Conservation (phyloP, 2,888 invertebrate genomes). For the Vanessa cardui region DNA sequence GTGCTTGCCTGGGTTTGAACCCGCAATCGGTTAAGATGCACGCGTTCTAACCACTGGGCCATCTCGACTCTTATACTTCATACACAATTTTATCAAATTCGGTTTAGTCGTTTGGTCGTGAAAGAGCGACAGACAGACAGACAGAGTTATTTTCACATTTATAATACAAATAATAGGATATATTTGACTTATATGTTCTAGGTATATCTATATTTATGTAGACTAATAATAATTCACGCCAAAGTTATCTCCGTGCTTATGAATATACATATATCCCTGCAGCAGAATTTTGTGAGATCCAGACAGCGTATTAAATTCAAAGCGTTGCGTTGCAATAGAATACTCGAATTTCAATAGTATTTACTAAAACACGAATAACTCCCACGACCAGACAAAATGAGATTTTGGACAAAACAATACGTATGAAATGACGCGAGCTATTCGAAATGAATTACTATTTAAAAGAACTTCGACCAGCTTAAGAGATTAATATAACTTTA, state of each 20-base stretch:
- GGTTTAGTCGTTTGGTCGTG: too few species aligned
- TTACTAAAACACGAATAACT: neutral
- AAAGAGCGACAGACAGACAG: too few species aligned
- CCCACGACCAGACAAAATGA: neutral
- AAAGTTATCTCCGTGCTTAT: conserved; percentile 2
- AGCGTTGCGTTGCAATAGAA: neutral
- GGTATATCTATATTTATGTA: neutral
- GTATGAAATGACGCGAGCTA: neutral
- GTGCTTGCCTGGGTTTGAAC: too few species aligned
- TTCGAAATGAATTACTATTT: too few species aligned
- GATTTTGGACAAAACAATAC: neutral
- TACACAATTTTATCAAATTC: too few species aligned
- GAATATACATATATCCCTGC: neutral
- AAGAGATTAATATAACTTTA: too few species aligned
- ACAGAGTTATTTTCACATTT: too few species aligned
- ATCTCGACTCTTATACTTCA: too few species aligned
- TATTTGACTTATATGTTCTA: neutral
- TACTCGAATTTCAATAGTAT: conserved; percentile 1
- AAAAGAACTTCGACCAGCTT: too few species aligned
- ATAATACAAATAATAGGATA: too few species aligned
- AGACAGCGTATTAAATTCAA: conserved; percentile 5
- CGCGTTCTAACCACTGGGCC: too few species aligned
- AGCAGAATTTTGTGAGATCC: neutral
- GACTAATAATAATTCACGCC: neutral
- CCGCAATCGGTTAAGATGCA: too few species aligned